Percentiles rank a stretch among this genome's conserved stretches.
Evolutionary conservation across 2,888 invertebrate genomes (phyloP).

Genomic region (Drosophila antonietae): DNA sequence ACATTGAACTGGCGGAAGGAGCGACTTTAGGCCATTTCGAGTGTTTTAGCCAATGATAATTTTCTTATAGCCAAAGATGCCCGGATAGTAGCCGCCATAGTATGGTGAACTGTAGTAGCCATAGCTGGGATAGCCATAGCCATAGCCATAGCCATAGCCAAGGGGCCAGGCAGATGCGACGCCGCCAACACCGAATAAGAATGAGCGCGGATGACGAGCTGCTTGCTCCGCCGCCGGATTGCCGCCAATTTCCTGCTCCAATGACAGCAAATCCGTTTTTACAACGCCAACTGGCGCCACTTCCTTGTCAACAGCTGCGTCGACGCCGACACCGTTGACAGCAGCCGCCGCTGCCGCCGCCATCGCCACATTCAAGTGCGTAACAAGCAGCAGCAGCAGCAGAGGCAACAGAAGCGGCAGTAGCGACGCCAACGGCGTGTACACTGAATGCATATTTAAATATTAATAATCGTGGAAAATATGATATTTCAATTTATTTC

Average conservation of each 20-base stretch:
- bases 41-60: slow-evolving; percentile 48
- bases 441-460: slow-evolving; percentile 62
- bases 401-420: slow-evolving; percentile 10
- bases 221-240: slow-evolving; percentile 46
- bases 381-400: slow-evolving; percentile 49
- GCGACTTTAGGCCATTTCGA: not conserved
- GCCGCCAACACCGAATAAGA: slow-evolving; percentile 38
- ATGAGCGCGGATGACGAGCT: slow-evolving; percentile 50
- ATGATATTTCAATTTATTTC: slow-evolving; percentile 57
- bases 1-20: slow-evolving; percentile 51
- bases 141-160: slow-evolving; percentile 42
- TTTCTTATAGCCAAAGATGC: slow-evolving; percentile 62
- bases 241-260: slow-evolving; percentile 75
- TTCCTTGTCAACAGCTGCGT: slow-evolving; percentile 72
- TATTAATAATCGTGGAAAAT: slow-evolving; percentile 52
- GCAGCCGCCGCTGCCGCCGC: slow-evolving; percentile 28
- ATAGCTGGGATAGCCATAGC: slow-evolving; percentile 39
- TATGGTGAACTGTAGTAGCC: slow-evolving; percentile 20
- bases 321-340: slow-evolving; percentile 38
- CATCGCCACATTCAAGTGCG: slow-evolving; percentile 58
- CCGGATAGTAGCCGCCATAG: slow-evolving; percentile 59
- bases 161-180: slow-evolving; percentile 46
- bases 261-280: slow-evolving; percentile 76
- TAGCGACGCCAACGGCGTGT: slow-evolving; percentile 22
- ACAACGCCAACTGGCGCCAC: slow-evolving; percentile 72